Conservation (phyloP, 2,113 vertebrate genomes). For the Hiodon tergisus region DNA sequence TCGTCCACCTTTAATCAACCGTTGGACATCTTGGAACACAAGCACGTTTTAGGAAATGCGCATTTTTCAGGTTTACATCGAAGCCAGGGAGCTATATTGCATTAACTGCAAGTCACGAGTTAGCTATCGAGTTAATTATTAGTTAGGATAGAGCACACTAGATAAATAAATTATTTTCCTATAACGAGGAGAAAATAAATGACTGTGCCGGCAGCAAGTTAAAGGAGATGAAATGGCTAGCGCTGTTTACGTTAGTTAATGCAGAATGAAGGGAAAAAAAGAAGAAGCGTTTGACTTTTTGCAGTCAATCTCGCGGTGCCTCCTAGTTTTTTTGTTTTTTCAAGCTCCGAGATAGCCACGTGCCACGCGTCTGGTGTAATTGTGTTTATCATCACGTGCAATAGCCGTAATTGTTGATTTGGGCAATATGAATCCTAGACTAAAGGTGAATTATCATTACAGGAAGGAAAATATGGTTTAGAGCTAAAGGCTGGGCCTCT, state of each 20-base stretch:
- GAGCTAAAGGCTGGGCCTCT: no score
- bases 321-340: background rate
- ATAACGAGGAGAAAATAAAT: background rate
- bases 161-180: constrained; percentile 12
- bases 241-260: background rate
- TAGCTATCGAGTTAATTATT: constrained; percentile 26
- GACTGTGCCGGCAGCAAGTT: background rate
- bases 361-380: no score
- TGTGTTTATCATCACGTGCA: background rate
- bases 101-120: constrained; percentile 32
- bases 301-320: background rate
- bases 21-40: constrained; percentile 30
- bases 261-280: background rate
- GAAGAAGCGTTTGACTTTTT: background rate
- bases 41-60: constrained; percentile 35
- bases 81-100: constrained; percentile 12
- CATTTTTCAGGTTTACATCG: constrained; percentile 25
- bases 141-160: constrained; percentile 8
- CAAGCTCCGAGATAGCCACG: background rate
- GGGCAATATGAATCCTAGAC: background rate
- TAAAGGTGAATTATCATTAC: no score
- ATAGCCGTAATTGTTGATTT: background rate
- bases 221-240: background rate
- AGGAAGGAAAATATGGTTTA: no score
- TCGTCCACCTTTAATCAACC: constrained; percentile 36